Evolutionary conservation across 37 sponge, comb jelly and placozoan species (phyloP), one percentile per base, ranked within the genome.

Genomic region (Petrosia ficiformis): DNA sequence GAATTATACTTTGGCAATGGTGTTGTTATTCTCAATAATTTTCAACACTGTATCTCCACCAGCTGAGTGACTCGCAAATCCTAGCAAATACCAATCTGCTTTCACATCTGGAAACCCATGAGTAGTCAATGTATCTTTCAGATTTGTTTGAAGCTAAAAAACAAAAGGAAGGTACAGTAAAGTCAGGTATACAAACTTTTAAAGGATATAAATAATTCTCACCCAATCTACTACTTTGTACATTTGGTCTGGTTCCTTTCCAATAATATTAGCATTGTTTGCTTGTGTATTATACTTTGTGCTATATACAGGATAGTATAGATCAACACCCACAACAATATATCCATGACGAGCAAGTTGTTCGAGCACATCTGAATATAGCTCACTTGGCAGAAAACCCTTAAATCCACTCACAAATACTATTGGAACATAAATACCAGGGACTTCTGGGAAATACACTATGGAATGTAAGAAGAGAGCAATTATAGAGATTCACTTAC

Each of bases 371-470:
- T 77, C 77, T 0, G 77, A 58, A 59, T 88, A 88, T 36, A 72
- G 32, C 42, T 88, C 69, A 3, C 78, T 44, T 30, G 38, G 66
- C n/a, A 88, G 52, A 24, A 54, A 14, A 19, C 75, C 82, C 65
- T 59, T 41, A 42, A 88, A 28, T 0, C 88, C 88, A 25, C 83
- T 82, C 34, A 82, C 63, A 57, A 88, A 88, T 24, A 88, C 30
- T 1, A 88, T n/a, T 1, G 83, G 81, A 32, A 57, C 79, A 58
- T 88, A 88, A 2, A 29, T 42, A 2, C 79, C 88, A 72, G 78
- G 40, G 11, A 32, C 61, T 14, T 30, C 42, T 5, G 88, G 88
- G 66, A 74, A 88, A 33, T 39, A 77, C 54, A 88, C 88, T 82
- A 61, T 4, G 4, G 29, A 37, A 64, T 31, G 10, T 19, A 64